A percentile compares a stretch with the other conserved stretches of the same genome.
Evolutionary conservation across 2,797 vertebrate genomes (phyloP).

Genomic region (Astyanax mexicanus): DNA sequence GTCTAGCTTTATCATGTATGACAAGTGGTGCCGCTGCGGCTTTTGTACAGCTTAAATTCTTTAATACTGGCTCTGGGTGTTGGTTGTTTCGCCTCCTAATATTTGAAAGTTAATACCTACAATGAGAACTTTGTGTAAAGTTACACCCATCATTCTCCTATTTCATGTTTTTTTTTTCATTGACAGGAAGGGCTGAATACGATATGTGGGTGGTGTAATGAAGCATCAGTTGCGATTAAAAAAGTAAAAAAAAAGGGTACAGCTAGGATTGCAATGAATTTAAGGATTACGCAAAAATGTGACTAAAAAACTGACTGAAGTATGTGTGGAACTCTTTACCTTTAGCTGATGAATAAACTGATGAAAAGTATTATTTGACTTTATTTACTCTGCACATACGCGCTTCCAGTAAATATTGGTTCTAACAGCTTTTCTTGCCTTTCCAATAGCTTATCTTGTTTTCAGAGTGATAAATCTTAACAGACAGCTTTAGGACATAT

Average conservation of each 20-base stretch:
- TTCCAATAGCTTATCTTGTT: not conserved
- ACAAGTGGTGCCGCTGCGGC: not conserved
- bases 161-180: not conserved
- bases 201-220: not conserved
- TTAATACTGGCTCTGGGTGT: slow-evolving; percentile 4
- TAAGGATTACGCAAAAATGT: not conserved
- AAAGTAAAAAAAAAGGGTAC: too few species aligned
- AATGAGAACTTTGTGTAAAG: slow-evolving; percentile 11
- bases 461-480: not conserved
- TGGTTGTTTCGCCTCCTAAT: slow-evolving; percentile 11
- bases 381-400: slow-evolving; percentile 30
- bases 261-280: too few species aligned
- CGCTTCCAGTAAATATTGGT: slow-evolving; percentile 19
- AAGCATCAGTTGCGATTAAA: not conserved
- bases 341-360: not conserved
- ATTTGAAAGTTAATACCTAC: not conserved
- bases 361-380: not conserved
- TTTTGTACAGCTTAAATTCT: not conserved
- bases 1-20: slow-evolving; percentile 6
- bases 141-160: slow-evolving; percentile 7
- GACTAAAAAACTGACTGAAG: not conserved
- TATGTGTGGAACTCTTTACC: not conserved
- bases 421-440: not conserved
- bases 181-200: not conserved
- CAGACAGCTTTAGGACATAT: not conserved